Base-by-base conservation (phyloP, 2,113 vertebrate genomes). In the Colaptes auratus region DNA sequence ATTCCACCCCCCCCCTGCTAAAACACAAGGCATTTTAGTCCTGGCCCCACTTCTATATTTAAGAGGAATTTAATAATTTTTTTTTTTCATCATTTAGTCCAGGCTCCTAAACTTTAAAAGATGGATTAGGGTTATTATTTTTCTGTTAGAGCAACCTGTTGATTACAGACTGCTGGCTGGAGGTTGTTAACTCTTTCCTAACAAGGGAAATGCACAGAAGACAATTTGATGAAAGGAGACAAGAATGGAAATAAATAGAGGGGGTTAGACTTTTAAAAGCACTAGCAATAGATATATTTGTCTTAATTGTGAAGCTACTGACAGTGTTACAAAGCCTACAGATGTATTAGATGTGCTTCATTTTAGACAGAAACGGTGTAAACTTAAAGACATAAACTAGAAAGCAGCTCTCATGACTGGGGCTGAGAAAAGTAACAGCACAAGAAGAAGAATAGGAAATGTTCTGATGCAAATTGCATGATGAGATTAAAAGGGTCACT, bases 111-210 rank as follows among this genome's bases (percentile, higher is more conserved):
- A 92, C 96, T 94, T 90, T 91, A 92, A 96, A 79, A 73, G 86
- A 61, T 65, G 55, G 89, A 90, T 65, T 88, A 65, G 89, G 94
- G 89, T 89, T 92, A 91, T 92, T 78, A 92, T 85, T 95, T 95
- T 96, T 85, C 91, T 93, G 66, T 71, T 75, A 94, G 89, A 95
- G 53, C 91, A 96, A 96, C 97, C 96, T 98, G 95, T 97, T 97
- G 97, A 92, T 95, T 93, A 89, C 80, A 86, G 35, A 36, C 89
- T 69, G 65, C 82, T 92, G 92, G 93, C 94, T 95, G 94, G 73
- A 86, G 88, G 83, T 84, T 86, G 84, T 95, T 89, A 92, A 94
- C 96, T 92, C 93, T 95, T 96, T 94, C 94, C 86, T 95, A 93
- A 79, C 44, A 64, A 4, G 52, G 52, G 36, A 93, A 96, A 88